phyloP scores from a whole-genome alignment of 1,140 invertebrate genomes.

The Leptonema lineaticorne region DNA sequence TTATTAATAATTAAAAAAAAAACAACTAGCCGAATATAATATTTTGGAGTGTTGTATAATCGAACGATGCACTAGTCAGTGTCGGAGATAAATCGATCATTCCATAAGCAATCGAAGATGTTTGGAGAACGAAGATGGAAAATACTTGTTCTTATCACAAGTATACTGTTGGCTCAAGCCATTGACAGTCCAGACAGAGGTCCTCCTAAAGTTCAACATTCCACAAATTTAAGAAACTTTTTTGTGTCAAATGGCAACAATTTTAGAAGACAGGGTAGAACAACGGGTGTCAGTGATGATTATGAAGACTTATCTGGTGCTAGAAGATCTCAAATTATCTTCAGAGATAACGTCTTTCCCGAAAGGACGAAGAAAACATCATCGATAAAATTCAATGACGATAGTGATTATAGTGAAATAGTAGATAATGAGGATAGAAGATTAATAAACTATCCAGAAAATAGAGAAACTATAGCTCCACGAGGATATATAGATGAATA shows the following conservation, averaged over 20 bases:
- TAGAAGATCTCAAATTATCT: conserved; percentile 31
- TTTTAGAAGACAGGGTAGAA: conserved; percentile 10
- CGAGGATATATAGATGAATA: conserved; percentile 28
- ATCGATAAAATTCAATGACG: conserved; percentile 32
- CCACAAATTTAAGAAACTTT: neutral
- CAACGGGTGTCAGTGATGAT: neutral
- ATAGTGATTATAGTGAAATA: conserved; percentile 25
- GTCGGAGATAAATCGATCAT: too few species aligned
- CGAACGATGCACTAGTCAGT: too few species aligned
- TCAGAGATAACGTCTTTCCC: conserved; percentile 31
- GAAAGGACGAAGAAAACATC: conserved; percentile 19
- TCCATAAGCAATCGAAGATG: conserved; percentile 44
- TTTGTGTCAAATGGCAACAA: neutral
- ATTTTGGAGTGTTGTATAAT: too few species aligned
- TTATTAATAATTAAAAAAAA: too few species aligned
- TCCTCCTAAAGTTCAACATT: conserved; percentile 21
- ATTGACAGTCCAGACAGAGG: conserved; percentile 39
- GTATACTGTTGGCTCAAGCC: conserved; percentile 46
- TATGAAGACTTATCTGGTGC: conserved; percentile 30
- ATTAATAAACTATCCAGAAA: neutral
- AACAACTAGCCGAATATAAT: too few species aligned
- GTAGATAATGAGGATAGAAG: neutral
- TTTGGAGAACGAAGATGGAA: conserved; percentile 53
- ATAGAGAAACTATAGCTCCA: conserved; percentile 9
- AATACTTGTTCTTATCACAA: conserved; percentile 50